Percentiles rank a stretch among this genome's conserved stretches.
Evolutionary conservation across 2,888 invertebrate species (phyloP).

Genomic region (Cheiracanthium punctorium): DNA sequence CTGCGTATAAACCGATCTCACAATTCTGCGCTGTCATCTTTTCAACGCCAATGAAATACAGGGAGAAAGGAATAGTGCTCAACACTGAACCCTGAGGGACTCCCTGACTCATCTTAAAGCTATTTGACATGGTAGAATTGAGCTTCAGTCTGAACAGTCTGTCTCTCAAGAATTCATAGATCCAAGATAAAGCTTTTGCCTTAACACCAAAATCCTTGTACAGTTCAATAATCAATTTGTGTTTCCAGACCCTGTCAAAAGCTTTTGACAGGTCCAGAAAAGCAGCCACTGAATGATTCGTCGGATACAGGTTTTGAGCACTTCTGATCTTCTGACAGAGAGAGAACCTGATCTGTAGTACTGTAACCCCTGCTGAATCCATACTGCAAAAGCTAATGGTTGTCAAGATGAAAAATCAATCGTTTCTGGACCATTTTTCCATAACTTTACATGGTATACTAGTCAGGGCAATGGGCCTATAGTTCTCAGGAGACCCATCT

Average conservation of each 20-base stretch:
- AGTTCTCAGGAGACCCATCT: not conserved
- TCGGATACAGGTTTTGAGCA: conserved; percentile 3
- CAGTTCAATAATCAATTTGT: too few relatives aligned
- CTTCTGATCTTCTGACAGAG: not conserved
- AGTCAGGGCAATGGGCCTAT: not conserved
- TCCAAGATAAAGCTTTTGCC: not conserved
- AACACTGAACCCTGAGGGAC: not conserved
- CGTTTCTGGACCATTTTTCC: not conserved
- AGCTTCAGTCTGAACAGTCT: not conserved
- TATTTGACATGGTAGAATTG: not conserved
- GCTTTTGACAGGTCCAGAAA: conserved; percentile 13
- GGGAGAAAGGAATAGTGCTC: not conserved
- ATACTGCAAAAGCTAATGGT: not conserved
- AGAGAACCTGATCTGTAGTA: conserved; percentile 1
- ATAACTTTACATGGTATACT: not conserved
- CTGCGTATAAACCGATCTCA: not conserved
- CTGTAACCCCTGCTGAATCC: conserved; percentile 10
- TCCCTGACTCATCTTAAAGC: not conserved
- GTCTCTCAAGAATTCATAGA: conserved; percentile 1
- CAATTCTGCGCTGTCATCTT: not conserved
- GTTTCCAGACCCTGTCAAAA: not conserved
- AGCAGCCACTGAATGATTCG: not conserved
- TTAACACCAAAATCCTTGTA: not conserved
- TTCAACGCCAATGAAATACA: not conserved
- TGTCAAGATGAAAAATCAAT: too few relatives aligned